Base-by-base conservation (phyloP, 2,888 invertebrate species). In the Mesoligia furuncula region DNA sequence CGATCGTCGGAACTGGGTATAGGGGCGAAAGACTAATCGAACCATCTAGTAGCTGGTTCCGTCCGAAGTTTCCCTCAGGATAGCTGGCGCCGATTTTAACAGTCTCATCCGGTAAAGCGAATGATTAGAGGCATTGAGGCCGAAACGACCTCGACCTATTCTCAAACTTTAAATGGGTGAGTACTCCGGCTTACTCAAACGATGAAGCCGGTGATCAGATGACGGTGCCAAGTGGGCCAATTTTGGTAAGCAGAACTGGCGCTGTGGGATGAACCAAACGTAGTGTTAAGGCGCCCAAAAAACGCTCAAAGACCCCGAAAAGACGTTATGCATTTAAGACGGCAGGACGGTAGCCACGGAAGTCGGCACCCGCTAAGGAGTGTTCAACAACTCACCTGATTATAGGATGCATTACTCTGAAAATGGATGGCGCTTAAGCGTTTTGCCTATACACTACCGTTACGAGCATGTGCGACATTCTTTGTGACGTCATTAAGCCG, bases 231-330 rank as follows among this genome's bases (percentile, higher is more conserved):
- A 97, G 97, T 97, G 97, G 97, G 97, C 97, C 97, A 97, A 93
- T 97, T 97, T 97, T 97, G 97, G 97, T 97, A 98, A 98, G 97
- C 97, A 98, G 98, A 98, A 98, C 98, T 98, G 98, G 98, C 97
- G 98, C 97, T 98, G 97, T 97, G 97, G 97, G 97, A 97, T 98
- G 97, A 98, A 98, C 97, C 97, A 97, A 97, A 97, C 97, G 97
- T 95, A 94, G 97, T 97, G 97, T 97, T 97, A 97, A 97, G 97
- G 97, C 96, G 97, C 97, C 97, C 92, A 95, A 97, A 95, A 95
- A 96, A 97, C 97, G 97, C 97, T 92, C 90, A 93, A 88, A 86
- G 91, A 39, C 88, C 90, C 89, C 89, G 85, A 85, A 91, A 91
- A 92, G 97, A 97, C 39, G 17, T 71, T 1, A 0, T 24, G 45